Base-by-base conservation (phyloP, 2,888 invertebrate species). In the Caenorhabditis sulstoni region DNA sequence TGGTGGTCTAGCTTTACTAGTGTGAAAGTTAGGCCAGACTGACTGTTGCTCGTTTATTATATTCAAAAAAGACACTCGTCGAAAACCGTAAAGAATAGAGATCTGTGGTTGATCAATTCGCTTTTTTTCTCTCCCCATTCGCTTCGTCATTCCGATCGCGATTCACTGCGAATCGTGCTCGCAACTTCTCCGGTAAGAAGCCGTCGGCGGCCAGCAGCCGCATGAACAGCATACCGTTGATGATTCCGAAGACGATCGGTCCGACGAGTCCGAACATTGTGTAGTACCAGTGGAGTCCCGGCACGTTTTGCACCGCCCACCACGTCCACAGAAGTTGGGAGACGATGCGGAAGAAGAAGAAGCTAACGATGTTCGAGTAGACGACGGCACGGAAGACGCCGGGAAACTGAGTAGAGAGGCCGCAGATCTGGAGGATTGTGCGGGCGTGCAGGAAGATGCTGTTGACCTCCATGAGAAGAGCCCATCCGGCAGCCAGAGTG, bases 391-490 rank as follows among this genome's bases (percentile, higher is more conserved):
- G 65, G 62, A 68, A 86, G 4, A 81, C 41, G 2, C 14, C 20
- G n/a, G 81, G 82, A 22, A 81, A 65, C 16, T 68, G 39, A 3
- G 52, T 70, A 41, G 79, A 59, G 16, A 70, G 37, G 0, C 84
- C 86, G 52, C 82, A 85, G 23, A 88, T 65, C 62, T 85, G 87
- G 73, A 87, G 81, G 35, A 88, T 84, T 4, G 88, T 86, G 11
- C 88, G 85, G 12, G 83, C 66, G 61, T 88, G 88, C 9, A 88
- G 83, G 76, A 86, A 87, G 44, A 87, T 79, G 75, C 88, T 88
- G 79, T 87, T 88, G 37, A 87, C 81, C 64, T 88, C 88, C 88
- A 88, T 88, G n/a, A 88, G 68, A 11, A 88, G 73, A 4, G 87
- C 87, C 86, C 88, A 88, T 41, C 85, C 85, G 35, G 83, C 84